These are phyloP conservation scores for Melanophora roralis DNA, from an alignment of 2,888 invertebrate genomes.

Conservation along the genomic window DNA sequence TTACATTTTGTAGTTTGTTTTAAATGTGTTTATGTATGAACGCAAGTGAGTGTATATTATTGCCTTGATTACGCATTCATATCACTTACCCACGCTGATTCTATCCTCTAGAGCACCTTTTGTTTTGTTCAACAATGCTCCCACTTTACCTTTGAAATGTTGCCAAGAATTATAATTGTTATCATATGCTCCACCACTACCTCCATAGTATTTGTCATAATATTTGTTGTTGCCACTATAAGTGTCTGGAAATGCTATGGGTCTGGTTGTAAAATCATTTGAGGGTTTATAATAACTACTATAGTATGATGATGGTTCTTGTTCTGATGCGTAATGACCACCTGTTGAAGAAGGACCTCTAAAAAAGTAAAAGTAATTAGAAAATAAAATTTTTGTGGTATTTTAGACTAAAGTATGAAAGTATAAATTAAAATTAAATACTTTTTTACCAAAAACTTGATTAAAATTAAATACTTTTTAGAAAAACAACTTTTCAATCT, in stretches of 20 bases:
- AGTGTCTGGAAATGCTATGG: constrained; percentile 62
- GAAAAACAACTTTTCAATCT: no score
- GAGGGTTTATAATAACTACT: constrained; percentile 47
- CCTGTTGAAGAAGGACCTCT: constrained; percentile 68
- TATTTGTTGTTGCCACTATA: constrained; percentile 53
- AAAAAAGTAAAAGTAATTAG: constrained; percentile 7
- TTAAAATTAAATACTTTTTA: no score
- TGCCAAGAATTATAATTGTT: constrained; percentile 69
- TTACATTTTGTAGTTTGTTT: constrained; percentile 16
- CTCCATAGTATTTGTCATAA: constrained; percentile 34
- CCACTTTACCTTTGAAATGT: constrained; percentile 57
- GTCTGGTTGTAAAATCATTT: constrained; percentile 59
- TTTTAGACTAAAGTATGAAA: no score
- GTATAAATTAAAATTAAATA: neutral
- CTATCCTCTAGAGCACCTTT: constrained; percentile 66
- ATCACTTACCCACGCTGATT: constrained; percentile 72
- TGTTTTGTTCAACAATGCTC: constrained; percentile 26
- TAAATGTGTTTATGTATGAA: neutral
- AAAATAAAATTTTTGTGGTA: neutral
- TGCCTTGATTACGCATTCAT: constrained; percentile 58
- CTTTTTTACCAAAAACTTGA: no score
- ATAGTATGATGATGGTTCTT: constrained; percentile 34
- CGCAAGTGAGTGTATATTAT: neutral
- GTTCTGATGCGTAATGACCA: constrained; percentile 31
- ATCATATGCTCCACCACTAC: constrained; percentile 9